These are phyloP conservation scores for Hippopotamus amphibius DNA, from an alignment of 2,113 vertebrate species.

Conservation along the genomic window DNA sequence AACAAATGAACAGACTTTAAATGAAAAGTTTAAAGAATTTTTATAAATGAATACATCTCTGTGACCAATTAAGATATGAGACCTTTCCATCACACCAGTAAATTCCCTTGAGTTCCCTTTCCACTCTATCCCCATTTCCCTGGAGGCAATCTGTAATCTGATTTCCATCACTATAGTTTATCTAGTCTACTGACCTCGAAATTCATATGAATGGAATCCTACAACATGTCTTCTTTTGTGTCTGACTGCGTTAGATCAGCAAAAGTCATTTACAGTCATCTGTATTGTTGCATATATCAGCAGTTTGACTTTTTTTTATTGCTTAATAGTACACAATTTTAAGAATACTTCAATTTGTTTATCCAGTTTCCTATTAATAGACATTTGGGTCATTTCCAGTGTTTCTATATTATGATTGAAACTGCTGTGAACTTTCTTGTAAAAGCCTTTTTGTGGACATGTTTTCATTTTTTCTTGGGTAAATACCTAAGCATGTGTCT, in stretches of 20 bases:
- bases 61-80: background rate
- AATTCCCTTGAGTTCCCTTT: background rate
- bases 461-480: slow-evolving; percentile 30
- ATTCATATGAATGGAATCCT: background rate
- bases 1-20: background rate
- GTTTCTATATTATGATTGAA: background rate
- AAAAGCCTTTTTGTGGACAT: background rate
- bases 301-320: background rate
- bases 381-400: background rate
- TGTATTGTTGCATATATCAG: background rate
- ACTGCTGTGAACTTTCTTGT: background rate
- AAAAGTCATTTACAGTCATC: background rate
- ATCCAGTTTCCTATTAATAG: background rate
- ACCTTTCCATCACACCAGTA: background rate
- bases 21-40: slow-evolving; percentile 5
- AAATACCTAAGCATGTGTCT: background rate
- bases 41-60: background rate
- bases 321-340: background rate
- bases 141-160: background rate
- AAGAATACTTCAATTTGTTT: background rate
- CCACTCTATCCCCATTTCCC: background rate
- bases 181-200: background rate
- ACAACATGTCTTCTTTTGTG: background rate
- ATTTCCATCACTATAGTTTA: background rate
- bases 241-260: background rate